Evolutionary conservation across 2,888 invertebrate genomes (phyloP).

Genomic region (Melolontha melolontha): DNA sequence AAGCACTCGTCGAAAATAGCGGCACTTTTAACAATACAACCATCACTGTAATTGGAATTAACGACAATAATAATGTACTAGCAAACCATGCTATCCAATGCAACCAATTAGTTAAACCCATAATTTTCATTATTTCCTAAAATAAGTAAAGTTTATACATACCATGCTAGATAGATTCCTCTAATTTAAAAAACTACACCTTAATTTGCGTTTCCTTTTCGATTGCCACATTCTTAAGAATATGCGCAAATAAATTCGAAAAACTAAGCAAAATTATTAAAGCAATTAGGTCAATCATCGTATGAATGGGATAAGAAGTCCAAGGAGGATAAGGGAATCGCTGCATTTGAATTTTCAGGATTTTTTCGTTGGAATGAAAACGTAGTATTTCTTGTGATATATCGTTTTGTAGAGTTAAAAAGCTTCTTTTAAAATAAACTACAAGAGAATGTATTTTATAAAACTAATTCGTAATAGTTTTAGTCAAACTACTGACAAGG

Average conservation of each 20-base stretch:
- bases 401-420: constrained; percentile 73
- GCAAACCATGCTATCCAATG: constrained; percentile 89
- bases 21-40: constrained; percentile 66
- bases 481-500: constrained; percentile 42
- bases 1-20: constrained; percentile 59
- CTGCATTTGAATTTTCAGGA: constrained; percentile 66
- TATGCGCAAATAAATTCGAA: constrained; percentile 75
- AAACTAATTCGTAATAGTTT: not conserved
- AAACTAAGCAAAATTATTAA: constrained; percentile 86
- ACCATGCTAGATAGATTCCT: not conserved
- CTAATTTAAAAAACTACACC: constrained; percentile 62
- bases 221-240: constrained; percentile 77
- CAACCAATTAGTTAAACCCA: constrained; percentile 85
- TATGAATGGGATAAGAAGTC: constrained; percentile 76
- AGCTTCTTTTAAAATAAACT: constrained; percentile 76
- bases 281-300: constrained; percentile 74
- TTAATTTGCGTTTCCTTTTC: constrained; percentile 84
- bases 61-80: constrained; percentile 76
- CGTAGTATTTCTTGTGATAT: constrained; percentile 47
- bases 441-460: constrained; percentile 41
- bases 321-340: constrained; percentile 82
- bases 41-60: constrained; percentile 71
- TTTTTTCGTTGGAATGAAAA: constrained; percentile 40
- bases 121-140: constrained; percentile 91
- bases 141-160: constrained; percentile 34